Conservation (phyloP, 2,797 vertebrate species). For the Neosalanx taihuensis region DNA sequence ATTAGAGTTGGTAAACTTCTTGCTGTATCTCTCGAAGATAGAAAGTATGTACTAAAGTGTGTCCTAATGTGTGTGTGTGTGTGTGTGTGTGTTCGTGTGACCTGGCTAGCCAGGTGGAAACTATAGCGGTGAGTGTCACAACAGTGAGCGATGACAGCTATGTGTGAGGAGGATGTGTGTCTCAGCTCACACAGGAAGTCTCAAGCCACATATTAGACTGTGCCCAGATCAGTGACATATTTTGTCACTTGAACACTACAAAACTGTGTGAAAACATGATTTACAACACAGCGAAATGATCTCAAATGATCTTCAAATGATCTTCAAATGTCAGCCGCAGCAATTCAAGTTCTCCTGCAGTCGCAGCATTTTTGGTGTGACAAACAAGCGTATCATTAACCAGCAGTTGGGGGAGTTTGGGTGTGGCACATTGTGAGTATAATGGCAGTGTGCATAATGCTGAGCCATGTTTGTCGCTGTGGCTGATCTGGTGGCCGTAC, state of each 20-base stretch:
- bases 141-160: conserved; percentile 22
- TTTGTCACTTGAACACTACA: background rate
- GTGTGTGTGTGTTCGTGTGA: conserved; percentile 29
- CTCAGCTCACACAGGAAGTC: conserved; percentile 57
- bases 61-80: background rate
- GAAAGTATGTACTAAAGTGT: background rate
- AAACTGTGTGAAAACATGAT: background rate
- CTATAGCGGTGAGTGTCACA: conserved; percentile 30
- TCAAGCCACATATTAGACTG: conserved; percentile 28
- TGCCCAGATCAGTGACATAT: background rate
- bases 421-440: background rate
- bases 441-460: background rate
- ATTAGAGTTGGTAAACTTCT: too few species aligned
- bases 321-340: too few species aligned
- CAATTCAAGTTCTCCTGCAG: too few species aligned
- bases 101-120: conserved; percentile 35
- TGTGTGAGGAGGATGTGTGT: conserved; percentile 44
- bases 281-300: background rate
- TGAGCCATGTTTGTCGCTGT: background rate
- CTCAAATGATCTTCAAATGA: too few species aligned
- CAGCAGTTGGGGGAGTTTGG: background rate
- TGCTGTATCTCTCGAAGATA: too few species aligned
- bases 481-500: conserved; percentile 52
- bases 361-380: too few species aligned
- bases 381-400: too few species aligned